Evolutionary conservation across 2,888 invertebrate species (phyloP).

Genomic region (Lymantria dispar): DNA sequence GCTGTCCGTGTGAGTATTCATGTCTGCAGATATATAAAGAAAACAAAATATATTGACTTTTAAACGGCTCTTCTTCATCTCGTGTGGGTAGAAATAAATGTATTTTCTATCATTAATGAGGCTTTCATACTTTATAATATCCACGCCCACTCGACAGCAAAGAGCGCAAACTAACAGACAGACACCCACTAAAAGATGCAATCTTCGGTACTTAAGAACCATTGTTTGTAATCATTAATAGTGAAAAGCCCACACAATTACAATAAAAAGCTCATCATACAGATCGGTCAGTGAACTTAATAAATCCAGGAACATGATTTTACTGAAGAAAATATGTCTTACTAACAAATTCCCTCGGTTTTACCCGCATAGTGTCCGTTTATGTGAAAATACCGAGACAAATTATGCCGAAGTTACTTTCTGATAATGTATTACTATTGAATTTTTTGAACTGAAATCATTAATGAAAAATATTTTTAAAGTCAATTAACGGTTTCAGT

Average conservation of each 20-base stretch:
- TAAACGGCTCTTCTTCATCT: neutral
- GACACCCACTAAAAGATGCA: constrained; percentile 35
- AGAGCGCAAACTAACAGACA: constrained; percentile 10
- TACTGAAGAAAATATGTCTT: constrained; percentile 23
- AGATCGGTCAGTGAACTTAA: constrained; percentile 22
- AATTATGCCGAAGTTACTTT: no score
- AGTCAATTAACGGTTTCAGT: no score
- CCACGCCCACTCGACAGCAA: constrained; percentile 17
- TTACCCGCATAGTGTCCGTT: no score
- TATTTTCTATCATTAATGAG: constrained; percentile 37
- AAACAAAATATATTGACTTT: neutral
- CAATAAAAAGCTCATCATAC: constrained; percentile 3
- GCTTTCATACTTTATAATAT: constrained; percentile 17
- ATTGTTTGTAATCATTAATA: constrained; percentile 46
- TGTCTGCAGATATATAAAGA: no score
- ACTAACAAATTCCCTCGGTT: no score
- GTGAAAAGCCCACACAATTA: constrained; percentile 14
- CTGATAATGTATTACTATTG: no score
- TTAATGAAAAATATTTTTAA: no score
- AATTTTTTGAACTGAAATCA: no score
- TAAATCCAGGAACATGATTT: constrained; percentile 8
- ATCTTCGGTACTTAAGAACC: constrained; percentile 34
- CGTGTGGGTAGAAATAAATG: constrained; percentile 42
- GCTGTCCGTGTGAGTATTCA: no score
- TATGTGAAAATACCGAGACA: no score